Evolutionary conservation across 1,140 invertebrate genomes (phyloP).

Genomic region (Neodiprion lecontei): DNA sequence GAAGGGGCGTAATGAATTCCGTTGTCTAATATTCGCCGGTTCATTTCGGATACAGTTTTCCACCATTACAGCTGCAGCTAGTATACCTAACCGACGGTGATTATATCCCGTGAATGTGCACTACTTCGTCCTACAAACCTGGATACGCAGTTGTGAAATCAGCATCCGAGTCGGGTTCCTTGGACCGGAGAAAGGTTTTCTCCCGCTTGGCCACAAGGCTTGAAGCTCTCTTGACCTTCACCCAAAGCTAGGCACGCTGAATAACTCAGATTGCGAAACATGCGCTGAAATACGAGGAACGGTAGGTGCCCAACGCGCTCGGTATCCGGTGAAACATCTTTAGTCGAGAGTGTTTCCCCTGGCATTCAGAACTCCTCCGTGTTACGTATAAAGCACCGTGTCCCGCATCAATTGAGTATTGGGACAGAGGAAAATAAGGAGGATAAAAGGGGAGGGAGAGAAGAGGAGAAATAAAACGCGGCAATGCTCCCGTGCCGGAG

Average conservation of each 20-base stretch:
- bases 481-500: background rate
- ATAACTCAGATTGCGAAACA: background rate
- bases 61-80: too few relatives aligned
- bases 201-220: background rate
- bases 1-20: too few relatives aligned
- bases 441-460: slow-evolving; percentile 3
- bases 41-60: too few relatives aligned
- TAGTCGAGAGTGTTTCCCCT: background rate
- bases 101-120: background rate
- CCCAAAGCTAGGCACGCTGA: background rate
- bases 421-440: background rate
- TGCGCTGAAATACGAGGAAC: background rate
- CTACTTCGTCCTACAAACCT: background rate
- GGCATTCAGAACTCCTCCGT: background rate
- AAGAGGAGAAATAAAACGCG: background rate
- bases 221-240: background rate
- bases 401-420: background rate
- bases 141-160: background rate
- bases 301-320: background rate
- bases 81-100: background rate
- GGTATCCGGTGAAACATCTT: slow-evolving; percentile 4
- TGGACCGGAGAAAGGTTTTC: background rate
- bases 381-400: background rate
- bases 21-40: too few relatives aligned
- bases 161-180: background rate